Base-by-base conservation (phyloP, 1,140 invertebrate genomes). In the Micrasema longulum region DNA sequence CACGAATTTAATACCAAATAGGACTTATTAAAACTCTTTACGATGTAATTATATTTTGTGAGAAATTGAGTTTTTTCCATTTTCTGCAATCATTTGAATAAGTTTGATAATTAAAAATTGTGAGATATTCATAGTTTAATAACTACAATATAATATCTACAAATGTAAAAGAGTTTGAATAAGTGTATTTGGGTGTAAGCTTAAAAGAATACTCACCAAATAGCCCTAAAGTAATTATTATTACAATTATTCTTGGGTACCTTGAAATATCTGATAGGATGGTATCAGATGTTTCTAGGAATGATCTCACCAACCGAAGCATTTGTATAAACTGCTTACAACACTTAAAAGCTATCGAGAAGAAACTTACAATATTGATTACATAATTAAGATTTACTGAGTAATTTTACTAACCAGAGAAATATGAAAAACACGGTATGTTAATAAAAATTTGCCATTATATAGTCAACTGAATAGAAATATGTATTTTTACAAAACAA, bases 131-230 rank as follows among this genome's bases (percentile, higher is more conserved):
- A n/a, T n/a, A n/a, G n/a, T n/a, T n/a, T n/a, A n/a, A n/a, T n/a
- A n/a, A n/a, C n/a, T n/a, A n/a, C n/a, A n/a, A n/a, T n/a, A n/a
- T n/a, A n/a, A n/a, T n/a, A n/a, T n/a, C n/a, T n/a, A n/a, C n/a
- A n/a, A n/a, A n/a, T n/a, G n/a, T n/a, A n/a, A n/a, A n/a, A n/a
- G n/a, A n/a, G n/a, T n/a, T n/a, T n/a, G n/a, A n/a, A n/a, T n/a
- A n/a, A n/a, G n/a, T n/a, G n/a, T n/a, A n/a, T n/a, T n/a, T n/a
- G n/a, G n/a, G n/a, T n/a, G n/a, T n/a, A n/a, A n/a, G n/a, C n/a
- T n/a, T n/a, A n/a, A n/a, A n/a, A n/a, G n/a, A 12, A 53, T 53
- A 57, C 53, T 57, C 20, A 57, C 53, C 52, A 35, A 26, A 31
- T 12, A n/a, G 11, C 31, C 53, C 16, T 57, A 36, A 57, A 57